Percentiles rank a stretch among this genome's conserved stretches.
These are phyloP conservation scores for Cebidichthys violaceus DNA, from an alignment of 2,113 vertebrate species.

Conservation along the genomic window DNA sequence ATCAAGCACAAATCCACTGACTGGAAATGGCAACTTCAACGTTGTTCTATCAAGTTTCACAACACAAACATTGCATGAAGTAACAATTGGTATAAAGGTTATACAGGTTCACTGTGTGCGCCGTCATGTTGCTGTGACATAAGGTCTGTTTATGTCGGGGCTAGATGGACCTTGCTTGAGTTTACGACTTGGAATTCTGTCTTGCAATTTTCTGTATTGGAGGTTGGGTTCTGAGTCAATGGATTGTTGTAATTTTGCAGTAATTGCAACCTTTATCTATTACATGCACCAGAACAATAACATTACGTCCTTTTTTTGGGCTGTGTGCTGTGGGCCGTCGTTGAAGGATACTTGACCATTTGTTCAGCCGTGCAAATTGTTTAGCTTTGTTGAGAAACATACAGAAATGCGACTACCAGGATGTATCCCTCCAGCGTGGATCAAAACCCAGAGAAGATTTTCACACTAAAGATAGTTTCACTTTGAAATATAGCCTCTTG, in stretches of 20 bases:
- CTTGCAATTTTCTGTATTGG: neutral
- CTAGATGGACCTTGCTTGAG: neutral
- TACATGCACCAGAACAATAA: neutral
- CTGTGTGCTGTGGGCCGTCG: neutral
- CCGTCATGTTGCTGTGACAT: neutral
- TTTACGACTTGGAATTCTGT: neutral
- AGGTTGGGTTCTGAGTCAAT: neutral
- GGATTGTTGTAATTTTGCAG: neutral
- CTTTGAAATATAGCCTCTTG: neutral
- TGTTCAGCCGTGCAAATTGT: neutral
- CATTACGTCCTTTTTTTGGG: neutral
- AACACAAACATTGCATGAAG: neutral
- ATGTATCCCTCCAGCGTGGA: neutral
- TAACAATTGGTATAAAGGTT: neutral
- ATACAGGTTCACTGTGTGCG: neutral
- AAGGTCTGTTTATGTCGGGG: no score
- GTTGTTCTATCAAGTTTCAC: neutral
- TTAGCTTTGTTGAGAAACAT: slow-evolving; percentile 2
- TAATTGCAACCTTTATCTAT: neutral
- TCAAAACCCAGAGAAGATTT: neutral
- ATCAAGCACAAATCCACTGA: no score
- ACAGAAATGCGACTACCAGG: neutral
- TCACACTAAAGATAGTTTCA: neutral
- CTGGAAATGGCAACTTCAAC: no score
- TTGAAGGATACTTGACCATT: neutral